Conservation (phyloP, 2,113 vertebrate genomes). For the Rhinopomastus cyanomelas region DNA sequence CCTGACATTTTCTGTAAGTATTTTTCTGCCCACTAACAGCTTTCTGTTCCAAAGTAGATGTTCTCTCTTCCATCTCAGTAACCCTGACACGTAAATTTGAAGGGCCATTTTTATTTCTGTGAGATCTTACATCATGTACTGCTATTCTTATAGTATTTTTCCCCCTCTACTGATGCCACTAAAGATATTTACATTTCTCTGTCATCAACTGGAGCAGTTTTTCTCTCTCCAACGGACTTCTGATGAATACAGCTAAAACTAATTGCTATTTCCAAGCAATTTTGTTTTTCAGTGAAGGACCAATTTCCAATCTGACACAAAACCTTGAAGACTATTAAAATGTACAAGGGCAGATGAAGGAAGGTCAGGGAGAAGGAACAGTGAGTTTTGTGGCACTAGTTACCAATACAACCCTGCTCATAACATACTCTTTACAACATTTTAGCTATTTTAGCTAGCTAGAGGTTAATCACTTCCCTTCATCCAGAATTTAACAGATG, state of each 20-base stretch:
- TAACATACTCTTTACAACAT: neutral
- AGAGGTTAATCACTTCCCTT: neutral
- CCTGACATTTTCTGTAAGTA: conserved; percentile 20
- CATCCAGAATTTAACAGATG: neutral
- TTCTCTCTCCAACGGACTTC: neutral
- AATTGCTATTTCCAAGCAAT: conserved; percentile 1
- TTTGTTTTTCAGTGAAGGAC: conserved; percentile 1
- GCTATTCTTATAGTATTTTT: neutral
- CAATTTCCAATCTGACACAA: neutral
- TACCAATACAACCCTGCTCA: neutral
- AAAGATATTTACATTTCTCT: conserved; percentile 23
- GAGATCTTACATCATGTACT: conserved; percentile 35
- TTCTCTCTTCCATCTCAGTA: conserved; percentile 29
- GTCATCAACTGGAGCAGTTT: neutral
- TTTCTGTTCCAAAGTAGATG: neutral
- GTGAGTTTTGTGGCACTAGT: neutral
- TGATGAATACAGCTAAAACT: neutral
- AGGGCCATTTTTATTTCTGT: conserved; percentile 23
- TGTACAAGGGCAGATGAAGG: neutral
- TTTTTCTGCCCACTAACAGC: conserved; percentile 36
- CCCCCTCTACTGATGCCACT: neutral
- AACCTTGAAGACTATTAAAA: neutral
- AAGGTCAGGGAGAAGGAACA: neutral
- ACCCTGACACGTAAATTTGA: conserved; percentile 36
- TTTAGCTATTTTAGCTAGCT: neutral